Base-by-base conservation (phyloP, 2,113 vertebrate genomes). In the Tachysurus fulvidraco region DNA sequence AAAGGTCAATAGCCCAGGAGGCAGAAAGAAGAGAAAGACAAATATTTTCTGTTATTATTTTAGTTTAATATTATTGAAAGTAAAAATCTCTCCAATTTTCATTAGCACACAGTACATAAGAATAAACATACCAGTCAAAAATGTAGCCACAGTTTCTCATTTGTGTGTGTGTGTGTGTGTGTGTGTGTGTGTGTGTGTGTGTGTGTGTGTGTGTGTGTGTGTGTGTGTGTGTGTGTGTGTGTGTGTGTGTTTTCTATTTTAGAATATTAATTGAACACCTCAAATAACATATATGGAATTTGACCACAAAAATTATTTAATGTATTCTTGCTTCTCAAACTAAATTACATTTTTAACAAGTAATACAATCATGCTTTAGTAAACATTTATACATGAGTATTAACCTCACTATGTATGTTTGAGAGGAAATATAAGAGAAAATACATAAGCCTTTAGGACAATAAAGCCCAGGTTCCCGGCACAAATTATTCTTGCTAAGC, bases 1-100 rank as follows among this genome's bases (percentile, higher is more conserved):
- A 8, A 41, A 2, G 41, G 60, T 90, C 87, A 81, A 82, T 86
- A 77, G 59, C 71, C 62, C 50, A 86, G 77, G 16, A 80, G 12
- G 7, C 59, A 17, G 21, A 50, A 14, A n/a, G 52, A 67, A 23
- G 19, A n/a, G 50, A 7, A 44, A 60, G 44, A n/a, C 67, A 59
- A 69, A 55, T 73, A n/a, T 46, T 25, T 36, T 36, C 23, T 9
- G 2, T 9, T 17, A 59, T 17, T 25, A 71, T 44, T 41, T 77
- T 30, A 21, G 57, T 71, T 46, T 36, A 28, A 10, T 17, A 0
- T 2, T 85, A 23, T 7, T 52, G 13, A 73, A 74, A 54, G 13
- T 44, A 12, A 62, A 9, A 36, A 14, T 17, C 36, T 36, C 12
- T 67, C 50, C n/a, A 62, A 52, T 23, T 77, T 77, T 52, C 5